phyloP scores from a whole-genome alignment of 2,797 vertebrate genomes.

The Pristis pectinata region DNA sequence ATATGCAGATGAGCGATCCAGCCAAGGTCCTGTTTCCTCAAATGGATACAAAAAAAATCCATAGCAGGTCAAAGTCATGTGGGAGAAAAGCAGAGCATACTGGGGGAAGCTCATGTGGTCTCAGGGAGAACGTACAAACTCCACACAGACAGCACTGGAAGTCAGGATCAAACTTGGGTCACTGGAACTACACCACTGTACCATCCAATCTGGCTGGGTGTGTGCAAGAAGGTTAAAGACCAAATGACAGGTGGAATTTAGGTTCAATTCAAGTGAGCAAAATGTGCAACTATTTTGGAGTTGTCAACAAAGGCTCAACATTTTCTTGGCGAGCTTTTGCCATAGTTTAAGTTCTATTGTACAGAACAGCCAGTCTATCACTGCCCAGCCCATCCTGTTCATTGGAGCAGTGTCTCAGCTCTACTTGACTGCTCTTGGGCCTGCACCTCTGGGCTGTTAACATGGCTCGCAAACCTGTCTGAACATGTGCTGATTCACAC shows the following conservation, averaged over 20 bases:
- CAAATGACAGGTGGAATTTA: not conserved
- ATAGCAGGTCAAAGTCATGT: no score
- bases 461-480: not conserved
- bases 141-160: no score
- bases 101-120: no score
- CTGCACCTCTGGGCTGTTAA: not conserved
- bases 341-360: not conserved
- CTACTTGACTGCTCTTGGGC: not conserved
- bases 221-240: not conserved
- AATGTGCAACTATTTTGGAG: not conserved
- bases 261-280: not conserved
- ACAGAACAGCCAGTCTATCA: not conserved
- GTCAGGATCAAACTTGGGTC: no score
- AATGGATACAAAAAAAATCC: not conserved
- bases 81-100: no score
- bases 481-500: not conserved
- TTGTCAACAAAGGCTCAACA: not conserved
- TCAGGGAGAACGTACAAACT: no score
- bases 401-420: not conserved
- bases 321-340: not conserved
- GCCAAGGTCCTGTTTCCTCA: not conserved
- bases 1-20: not conserved
- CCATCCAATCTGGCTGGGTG: not conserved
- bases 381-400: not conserved
- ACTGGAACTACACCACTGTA: no score